Evolutionary conservation across 2,113 vertebrate genomes (phyloP), one percentile per base, ranked within the genome.

Genomic region (Perca schrenkii): DNA sequence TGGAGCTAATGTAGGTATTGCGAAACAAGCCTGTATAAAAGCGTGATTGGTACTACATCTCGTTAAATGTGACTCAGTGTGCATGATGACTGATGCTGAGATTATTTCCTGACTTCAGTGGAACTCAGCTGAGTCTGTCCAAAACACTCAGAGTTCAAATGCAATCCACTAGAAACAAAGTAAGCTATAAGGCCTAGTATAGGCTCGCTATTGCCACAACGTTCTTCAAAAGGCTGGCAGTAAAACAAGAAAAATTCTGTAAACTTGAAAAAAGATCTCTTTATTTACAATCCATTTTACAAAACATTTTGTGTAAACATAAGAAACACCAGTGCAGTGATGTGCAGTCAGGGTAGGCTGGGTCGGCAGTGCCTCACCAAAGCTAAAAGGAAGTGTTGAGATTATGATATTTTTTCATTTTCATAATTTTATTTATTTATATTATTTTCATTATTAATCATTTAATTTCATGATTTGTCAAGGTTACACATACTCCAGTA

Each of bases 241-340:
- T 10, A 25, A 34, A 17, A n/a, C 31, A 2, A 40, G 4, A 54
- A 52, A 40, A 36, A 28, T 3, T 43, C 3, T 19, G 3, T 10
- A 6, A 7, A 52, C 31, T 19, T 14, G 22, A 75, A 79, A 50
- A n/a, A 54, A 6, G 22, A 79, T 47, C 3, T n/a, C 3, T 87
- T 86, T 78, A 84, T 91, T 88, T 77, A 75, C 43, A 83, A 28
- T 47, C n/a, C 43, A 80, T 74, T n/a, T 60, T 68, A 64, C 8
- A 49, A n/a, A 83, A 49, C 19, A 1, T 36, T 50, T 25, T 11
- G 13, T 52, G 17, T 79, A 67, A 83, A 82, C 50, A 58, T 16
- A 21, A 34, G 40, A 34, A 58, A 64, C 21, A 34, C 2, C 6
- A 47, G 2, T 49, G 8, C 40, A 43, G 40, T 43, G 10, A 43